Percentiles rank a stretch among this genome's conserved stretches.
Evolutionary conservation across 2,113 vertebrate genomes (phyloP).

Genomic region (Thomomys bottae): DNA sequence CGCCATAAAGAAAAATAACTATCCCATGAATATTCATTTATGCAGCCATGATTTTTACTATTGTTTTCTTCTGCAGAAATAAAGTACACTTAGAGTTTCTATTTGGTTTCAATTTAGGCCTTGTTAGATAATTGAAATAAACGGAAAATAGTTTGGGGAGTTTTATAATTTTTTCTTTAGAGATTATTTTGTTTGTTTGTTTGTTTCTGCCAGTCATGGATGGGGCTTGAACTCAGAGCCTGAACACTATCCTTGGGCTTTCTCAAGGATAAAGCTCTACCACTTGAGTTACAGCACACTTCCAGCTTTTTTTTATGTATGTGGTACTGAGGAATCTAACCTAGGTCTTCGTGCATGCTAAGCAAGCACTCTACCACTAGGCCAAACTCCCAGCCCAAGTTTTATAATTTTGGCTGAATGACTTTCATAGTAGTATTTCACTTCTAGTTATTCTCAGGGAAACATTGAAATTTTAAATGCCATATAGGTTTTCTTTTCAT

Average conservation of each 20-base stretch:
- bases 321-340: no score
- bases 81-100: constrained; percentile 56
- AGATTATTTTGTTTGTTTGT: no score
- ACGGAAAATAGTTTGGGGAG: constrained; percentile 51
- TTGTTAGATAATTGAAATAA: constrained; percentile 53
- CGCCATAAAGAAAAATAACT: constrained; percentile 52
- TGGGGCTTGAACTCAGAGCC: no score
- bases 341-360: no score
- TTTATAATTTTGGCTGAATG: constrained; percentile 54
- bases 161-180: constrained; percentile 64
- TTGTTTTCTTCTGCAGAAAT: constrained; percentile 25
- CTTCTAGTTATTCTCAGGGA: constrained; percentile 28
- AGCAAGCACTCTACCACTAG: no score
- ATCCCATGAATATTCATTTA: constrained; percentile 22
- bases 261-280: no score
- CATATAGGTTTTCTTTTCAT: constrained; percentile 35
- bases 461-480: constrained; percentile 14
- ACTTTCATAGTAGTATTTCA: constrained; percentile 48
- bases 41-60: constrained; percentile 30
- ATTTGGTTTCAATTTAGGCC: constrained; percentile 49
- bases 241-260: no score
- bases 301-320: no score
- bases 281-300: no score
- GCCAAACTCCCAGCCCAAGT: no score
- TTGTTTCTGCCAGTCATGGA: no score